These are phyloP conservation scores for Crocodylus rhombifer DNA, from an alignment of 2,797 vertebrate genomes.

Conservation along the genomic window DNA sequence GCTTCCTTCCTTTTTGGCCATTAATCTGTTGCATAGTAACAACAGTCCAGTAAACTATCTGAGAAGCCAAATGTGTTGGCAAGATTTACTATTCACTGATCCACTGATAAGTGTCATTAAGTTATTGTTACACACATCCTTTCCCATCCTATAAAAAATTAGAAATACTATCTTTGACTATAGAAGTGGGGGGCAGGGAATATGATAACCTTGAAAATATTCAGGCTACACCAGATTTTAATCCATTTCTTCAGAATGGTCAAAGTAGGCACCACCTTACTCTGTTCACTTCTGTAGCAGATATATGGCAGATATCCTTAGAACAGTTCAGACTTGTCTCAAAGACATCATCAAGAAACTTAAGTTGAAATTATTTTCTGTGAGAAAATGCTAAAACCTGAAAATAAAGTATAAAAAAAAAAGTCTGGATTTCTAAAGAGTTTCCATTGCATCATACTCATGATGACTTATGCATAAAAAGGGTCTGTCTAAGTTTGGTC, in stretches of 20 bases:
- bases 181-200: neutral
- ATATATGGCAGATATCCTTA: neutral
- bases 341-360: neutral
- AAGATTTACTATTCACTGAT: constrained; percentile 18
- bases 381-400: neutral
- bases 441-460: neutral
- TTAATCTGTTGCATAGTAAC: neutral
- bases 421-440: neutral
- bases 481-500: neutral
- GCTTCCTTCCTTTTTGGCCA: neutral
- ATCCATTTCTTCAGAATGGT: neutral
- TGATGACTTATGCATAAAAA: neutral
- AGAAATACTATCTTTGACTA: neutral
- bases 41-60: constrained; percentile 10
- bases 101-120: neutral
- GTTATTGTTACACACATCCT: neutral
- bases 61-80: neutral
- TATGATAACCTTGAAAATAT: neutral
- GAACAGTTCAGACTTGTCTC: neutral
- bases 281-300: neutral
- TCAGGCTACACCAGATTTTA: constrained; percentile 1
- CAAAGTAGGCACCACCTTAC: constrained; percentile 27
- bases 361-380: neutral
- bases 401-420: neutral
- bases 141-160: constrained; percentile 34